These are phyloP conservation scores for Peromyscus leucopus DNA, from an alignment of 2,113 vertebrate species.

Conservation along the genomic window DNA sequence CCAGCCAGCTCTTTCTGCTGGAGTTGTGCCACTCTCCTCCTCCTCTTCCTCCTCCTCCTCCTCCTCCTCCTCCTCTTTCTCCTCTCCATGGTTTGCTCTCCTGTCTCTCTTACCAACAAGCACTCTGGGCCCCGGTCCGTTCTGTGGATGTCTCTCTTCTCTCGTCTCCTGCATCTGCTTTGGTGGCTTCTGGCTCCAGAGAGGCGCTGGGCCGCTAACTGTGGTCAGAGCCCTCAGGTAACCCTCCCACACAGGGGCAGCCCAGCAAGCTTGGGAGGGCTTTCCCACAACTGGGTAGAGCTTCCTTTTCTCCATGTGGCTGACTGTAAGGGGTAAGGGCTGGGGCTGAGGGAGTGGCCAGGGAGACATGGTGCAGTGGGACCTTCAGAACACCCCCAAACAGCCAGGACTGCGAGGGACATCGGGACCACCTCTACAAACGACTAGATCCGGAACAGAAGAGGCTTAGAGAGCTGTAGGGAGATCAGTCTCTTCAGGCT, in stretches of 20 bases:
- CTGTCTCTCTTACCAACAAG: conserved; percentile 74
- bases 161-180: conserved; percentile 78
- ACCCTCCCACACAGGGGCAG: not conserved
- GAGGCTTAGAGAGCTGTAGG: not conserved
- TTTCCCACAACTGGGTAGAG: not conserved
- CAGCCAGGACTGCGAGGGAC: not conserved
- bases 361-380: not conserved
- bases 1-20: not conserved
- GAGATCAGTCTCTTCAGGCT: not conserved
- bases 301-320: not conserved
- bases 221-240: conserved; percentile 83
- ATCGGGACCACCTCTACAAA: not conserved
- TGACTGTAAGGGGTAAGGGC: not conserved
- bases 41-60: conserved; percentile 60
- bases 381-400: not conserved
- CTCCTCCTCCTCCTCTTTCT: conserved; percentile 61
- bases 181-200: conserved; percentile 77
- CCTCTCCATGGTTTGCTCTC: conserved; percentile 58
- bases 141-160: conserved; percentile 82
- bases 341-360: not conserved
- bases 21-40: conserved; percentile 73
- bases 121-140: conserved; percentile 77
- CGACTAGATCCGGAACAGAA: not conserved
- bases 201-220: conserved; percentile 77
- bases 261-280: not conserved